Percentiles rank a stretch among this genome's conserved stretches.
Evolutionary conservation across 2,888 invertebrate species (phyloP).

Genomic region (Athalia cordata): DNA sequence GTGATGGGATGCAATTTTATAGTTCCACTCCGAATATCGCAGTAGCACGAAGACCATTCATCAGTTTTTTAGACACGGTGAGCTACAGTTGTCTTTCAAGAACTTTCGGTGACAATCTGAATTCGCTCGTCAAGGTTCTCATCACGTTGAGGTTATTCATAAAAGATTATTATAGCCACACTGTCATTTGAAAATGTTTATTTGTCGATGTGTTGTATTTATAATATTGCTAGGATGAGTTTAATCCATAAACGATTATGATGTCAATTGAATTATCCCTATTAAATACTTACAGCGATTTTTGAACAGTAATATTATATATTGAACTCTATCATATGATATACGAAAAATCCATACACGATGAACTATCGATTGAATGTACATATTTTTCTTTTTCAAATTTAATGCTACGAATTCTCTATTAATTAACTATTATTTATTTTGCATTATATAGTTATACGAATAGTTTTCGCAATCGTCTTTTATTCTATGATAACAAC

Average conservation of each 20-base stretch:
- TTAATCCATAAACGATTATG: slow-evolving; percentile 33
- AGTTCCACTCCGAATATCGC: too few species aligned
- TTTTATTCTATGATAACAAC: slow-evolving; percentile 6
- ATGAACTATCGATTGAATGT: not conserved
- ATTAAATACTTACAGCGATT: slow-evolving; percentile 32
- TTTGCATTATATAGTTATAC: not conserved
- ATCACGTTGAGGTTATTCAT: not conserved
- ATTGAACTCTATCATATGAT: not conserved
- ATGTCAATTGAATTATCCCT: slow-evolving; percentile 20
- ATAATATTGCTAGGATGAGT: slow-evolving; percentile 36
- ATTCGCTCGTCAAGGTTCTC: not conserved
- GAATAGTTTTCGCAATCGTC: slow-evolving; percentile 13
- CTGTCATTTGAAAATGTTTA: slow-evolving; percentile 39
- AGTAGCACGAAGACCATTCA: too few species aligned
- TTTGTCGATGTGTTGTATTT: slow-evolving; percentile 37
- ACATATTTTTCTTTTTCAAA: not conserved
- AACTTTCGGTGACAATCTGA: too few species aligned
- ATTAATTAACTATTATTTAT: not conserved
- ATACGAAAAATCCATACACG: not conserved
- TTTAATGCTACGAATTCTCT: not conserved
- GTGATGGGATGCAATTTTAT: too few species aligned
- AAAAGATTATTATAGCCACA: not conserved
- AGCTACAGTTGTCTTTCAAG: too few species aligned
- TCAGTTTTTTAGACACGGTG: too few species aligned
- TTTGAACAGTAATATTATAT: slow-evolving; percentile 19